Percentiles rank a stretch among this genome's conserved stretches.
Evolutionary conservation across 2,888 invertebrate species (phyloP).

Genomic region (Hybos culiciformis): DNA sequence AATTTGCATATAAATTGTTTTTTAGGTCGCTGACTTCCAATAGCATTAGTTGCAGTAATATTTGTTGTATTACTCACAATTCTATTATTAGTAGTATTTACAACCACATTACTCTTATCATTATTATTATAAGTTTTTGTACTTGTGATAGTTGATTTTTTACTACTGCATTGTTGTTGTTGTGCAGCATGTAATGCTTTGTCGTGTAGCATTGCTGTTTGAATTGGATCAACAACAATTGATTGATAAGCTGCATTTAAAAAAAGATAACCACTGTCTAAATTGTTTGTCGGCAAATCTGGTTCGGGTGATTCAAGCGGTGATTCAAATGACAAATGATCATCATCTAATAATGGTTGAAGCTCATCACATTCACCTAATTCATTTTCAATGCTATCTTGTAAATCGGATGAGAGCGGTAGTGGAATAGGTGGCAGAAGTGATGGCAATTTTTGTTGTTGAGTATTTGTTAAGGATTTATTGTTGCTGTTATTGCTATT

Average conservation of each 20-base stretch:
- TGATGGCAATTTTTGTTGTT: conserved; percentile 6
- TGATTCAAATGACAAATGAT: conserved; percentile 50
- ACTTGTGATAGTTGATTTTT: neutral
- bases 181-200: conserved; percentile 9
- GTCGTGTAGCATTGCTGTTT: conserved; percentile 17
- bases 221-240: conserved; percentile 22
- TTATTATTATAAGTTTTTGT: neutral
- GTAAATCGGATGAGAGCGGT: conserved; percentile 28
- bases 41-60: conserved; percentile 16
- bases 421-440: conserved; percentile 10
- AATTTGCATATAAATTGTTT: conserved; percentile 98
- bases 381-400: conserved; percentile 30
- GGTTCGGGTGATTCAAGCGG: conserved; percentile 34
- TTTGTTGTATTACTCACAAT: conserved; percentile 11
- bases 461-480: conserved; percentile 9
- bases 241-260: conserved; percentile 54
- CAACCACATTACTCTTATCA: conserved; percentile 9
- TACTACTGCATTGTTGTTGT: conserved; percentile 2
- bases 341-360: conserved; percentile 55
- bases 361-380: conserved; percentile 60
- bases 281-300: conserved; percentile 28
- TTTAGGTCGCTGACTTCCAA: conserved; percentile 55
- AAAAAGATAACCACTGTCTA: conserved; percentile 53
- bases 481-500: conserved; percentile 13
- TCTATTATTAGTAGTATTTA: conserved; percentile 9